A percentile compares a stretch with the other conserved stretches of the same genome.
Evolutionary conservation across 1,140 invertebrate genomes (phyloP).

Genomic region (Dreissena polymorpha): DNA sequence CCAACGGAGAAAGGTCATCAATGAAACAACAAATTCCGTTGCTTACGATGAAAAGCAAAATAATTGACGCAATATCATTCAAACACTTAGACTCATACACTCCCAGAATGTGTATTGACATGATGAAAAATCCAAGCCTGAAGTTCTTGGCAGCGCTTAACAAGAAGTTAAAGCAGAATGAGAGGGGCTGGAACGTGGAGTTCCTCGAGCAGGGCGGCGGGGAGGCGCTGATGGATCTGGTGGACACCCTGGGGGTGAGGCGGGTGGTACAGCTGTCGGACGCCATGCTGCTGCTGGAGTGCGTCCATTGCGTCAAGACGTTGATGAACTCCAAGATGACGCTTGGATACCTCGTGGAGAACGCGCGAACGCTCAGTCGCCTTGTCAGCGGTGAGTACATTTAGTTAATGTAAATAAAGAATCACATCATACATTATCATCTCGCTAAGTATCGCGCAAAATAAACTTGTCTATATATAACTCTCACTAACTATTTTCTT

Average conservation of each 20-base stretch:
- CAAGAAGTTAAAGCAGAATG: slow-evolving; percentile 76
- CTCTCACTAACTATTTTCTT: no score
- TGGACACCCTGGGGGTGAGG: slow-evolving; percentile 77
- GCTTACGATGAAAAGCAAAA: slow-evolving; percentile 33
- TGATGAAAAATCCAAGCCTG: slow-evolving; percentile 77
- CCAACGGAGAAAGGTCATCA: background rate
- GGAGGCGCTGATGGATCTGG: slow-evolving; percentile 79
- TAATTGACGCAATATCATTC: slow-evolving; percentile 39
- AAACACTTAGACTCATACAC: slow-evolving; percentile 64
- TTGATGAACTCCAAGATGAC: slow-evolving; percentile 82
- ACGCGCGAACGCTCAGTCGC: slow-evolving; percentile 78
- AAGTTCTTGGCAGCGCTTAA: slow-evolving; percentile 79
- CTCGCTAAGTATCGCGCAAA: no score
- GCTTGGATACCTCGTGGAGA: slow-evolving; percentile 80
- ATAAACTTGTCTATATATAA: no score
- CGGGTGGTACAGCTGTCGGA: slow-evolving; percentile 75
- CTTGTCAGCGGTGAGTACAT: slow-evolving; percentile 80
- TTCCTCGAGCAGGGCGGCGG: slow-evolving; percentile 81
- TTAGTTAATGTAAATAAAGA: no score
- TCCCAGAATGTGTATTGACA: slow-evolving; percentile 76
- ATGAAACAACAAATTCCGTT: slow-evolving; percentile 25
- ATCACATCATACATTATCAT: no score
- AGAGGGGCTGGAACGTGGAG: slow-evolving; percentile 80
- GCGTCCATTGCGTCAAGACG: slow-evolving; percentile 79
- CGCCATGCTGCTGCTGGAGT: slow-evolving; percentile 80